Base-by-base conservation (phyloP, 2,888 invertebrate species). In the Heliconius cydno region DNA sequence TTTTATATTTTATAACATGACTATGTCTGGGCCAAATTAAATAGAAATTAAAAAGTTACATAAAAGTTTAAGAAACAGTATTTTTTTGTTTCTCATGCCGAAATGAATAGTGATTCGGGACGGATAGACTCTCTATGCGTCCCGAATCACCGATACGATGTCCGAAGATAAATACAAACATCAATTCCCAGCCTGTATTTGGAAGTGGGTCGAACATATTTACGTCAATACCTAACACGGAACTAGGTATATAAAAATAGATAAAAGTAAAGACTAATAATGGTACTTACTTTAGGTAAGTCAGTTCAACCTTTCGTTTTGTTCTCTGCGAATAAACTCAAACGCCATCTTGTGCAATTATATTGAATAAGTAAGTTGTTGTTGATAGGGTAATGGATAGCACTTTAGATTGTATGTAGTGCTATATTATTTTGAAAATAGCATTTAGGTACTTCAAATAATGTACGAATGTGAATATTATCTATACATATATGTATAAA, bases 201-300 rank as follows among this genome's bases (percentile, higher is more conserved):
- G 79, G 60, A 77, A 81, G 76, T 80, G 76, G 82, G 81, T 80
- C 77, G 76, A 77, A 80, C 57, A 66, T 77, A 76, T 80, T 82
- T 71, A 70, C 76, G 30, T 71, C 38, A 68, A 73, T 72, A 70
- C 63, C 34, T 52, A 60, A 72, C 57, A 73, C 57, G 30, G 38
- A 60, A n/a, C 34, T 34, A 41, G 2, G 41, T 12, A 76, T 78
- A 80, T 68, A 52, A 78, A 73, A 79, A 79, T 76, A 77, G 75
- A 77, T 19, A 60, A 60, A 67, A 60, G 25, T 19, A 22, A 28
- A 28, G 60, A 65, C 41, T 25, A 25, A 15, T 25, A 68, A 10
- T 28, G 15, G 66, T 25, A 46, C 46, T 9, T 41, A 68, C 3
- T 41, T 12, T 13, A 41, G 38, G 41, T 41, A 70, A n/a, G 6